Conservation (phyloP, 2,888 invertebrate genomes). For the Eupeodes latifasciatus region DNA sequence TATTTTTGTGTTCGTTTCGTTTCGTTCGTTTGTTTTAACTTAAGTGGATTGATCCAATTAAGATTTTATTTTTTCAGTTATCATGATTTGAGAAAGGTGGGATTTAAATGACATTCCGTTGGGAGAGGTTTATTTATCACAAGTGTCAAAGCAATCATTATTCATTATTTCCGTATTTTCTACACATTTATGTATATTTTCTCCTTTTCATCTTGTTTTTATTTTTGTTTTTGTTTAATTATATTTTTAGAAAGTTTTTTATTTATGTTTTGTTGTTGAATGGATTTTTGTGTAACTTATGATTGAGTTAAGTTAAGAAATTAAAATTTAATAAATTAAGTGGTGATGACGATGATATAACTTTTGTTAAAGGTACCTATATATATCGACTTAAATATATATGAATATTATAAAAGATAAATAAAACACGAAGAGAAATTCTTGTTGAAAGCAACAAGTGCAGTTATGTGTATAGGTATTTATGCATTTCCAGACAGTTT, state of each 20-base stretch:
- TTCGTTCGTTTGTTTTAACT: conserved; percentile 13
- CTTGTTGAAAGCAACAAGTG: conserved; percentile 7
- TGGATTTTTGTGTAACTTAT: conserved; percentile 26
- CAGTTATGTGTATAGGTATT: conserved; percentile 16
- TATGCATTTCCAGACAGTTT: conserved; percentile 25
- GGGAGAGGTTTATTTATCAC: conserved; percentile 44
- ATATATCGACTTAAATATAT: conserved; percentile 5
- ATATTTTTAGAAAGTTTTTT: conserved; percentile 40
- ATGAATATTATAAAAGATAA: background rate
- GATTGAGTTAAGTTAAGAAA: conserved; percentile 20
- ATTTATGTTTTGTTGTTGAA: background rate
- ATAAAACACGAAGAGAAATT: background rate
- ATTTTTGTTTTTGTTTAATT: conserved; percentile 7
- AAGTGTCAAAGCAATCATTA: conserved; percentile 67
- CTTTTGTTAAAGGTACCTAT: background rate
- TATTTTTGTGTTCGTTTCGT: background rate
- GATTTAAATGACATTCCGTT: conserved; percentile 42
- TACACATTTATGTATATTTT: background rate
- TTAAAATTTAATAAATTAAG: conserved; percentile 42
- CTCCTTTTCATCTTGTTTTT: conserved; percentile 4
- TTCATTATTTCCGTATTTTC: conserved; percentile 55
- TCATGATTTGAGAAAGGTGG: conserved; percentile 42
- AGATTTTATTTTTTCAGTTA: conserved; percentile 4
- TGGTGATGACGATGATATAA: conserved; percentile 28
- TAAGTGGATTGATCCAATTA: conserved; percentile 69